Base-by-base conservation (phyloP, 1,140 invertebrate species). In the Achatina immaculata region DNA sequence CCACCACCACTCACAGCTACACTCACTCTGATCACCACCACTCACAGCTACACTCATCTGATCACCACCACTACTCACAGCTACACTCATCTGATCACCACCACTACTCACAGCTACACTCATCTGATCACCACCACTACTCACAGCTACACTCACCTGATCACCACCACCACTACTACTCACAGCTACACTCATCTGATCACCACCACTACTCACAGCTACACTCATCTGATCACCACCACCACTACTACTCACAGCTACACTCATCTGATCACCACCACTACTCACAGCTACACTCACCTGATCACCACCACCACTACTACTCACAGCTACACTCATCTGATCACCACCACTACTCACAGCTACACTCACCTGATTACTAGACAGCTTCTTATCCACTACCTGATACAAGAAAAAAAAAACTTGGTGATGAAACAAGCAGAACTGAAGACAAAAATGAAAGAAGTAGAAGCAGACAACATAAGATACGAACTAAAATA, bases 321-420 rank as follows among this genome's bases (percentile, higher is more conserved):
- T 14, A n/a, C 28, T 9, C 40, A 4, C 28, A 80, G 72, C 31
- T 19, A 71, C n/a, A 36, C 42, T 80, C n/a, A 69, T 78, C 43
- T 36, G 42, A 55, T 58, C 58, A 79, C 42, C n/a, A 69, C 78
- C 71, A 55, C 45, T 24, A 28, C 19, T 78, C 66, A 72, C 72
- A 45, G 71, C 79, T 28, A 80, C 80, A 85, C 82, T 85, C 75
- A 86, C 85, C 84, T 86, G 84, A 79, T 74, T 83, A 43, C 82
- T 77, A 11, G 79, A 77, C 55, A 81, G 76, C 78, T 84, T 76
- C 55, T 84, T 68, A 51, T 84, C 84, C 28, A 86, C 84, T 21
- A 83, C 84, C 85, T 86, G 40, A 14, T 42, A 28, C 4, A 55
- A 51, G n/a, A 75, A 69, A 42, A 74, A 65, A n/a, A 21, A 55